Base-by-base conservation (phyloP, 1,140 invertebrate species). In the Hestina assimilis region DNA sequence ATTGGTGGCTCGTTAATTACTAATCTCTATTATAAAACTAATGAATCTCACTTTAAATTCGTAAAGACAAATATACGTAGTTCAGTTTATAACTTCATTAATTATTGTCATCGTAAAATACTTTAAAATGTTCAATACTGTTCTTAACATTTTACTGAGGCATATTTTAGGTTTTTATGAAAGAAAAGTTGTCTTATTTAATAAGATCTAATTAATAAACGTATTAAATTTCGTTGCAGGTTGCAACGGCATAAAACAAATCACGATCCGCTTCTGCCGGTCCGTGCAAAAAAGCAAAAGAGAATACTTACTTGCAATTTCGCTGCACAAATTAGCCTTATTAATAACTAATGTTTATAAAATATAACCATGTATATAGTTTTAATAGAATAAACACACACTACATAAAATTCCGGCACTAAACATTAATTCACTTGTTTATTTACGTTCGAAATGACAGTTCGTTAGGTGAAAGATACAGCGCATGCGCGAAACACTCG, bases 371-470 rank as follows among this genome's bases (percentile, higher is more conserved):
- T 42, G 40, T 41, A 15, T 62, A 38, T 52, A 9, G 21, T 43
- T 19, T 33, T 20, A 35, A 38, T 43, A 48, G 56, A 66, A 64
- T 53, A 58, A 50, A 43, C 56, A 64, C 54, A 63, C 66, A 66
- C 57, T 46, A 47, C 53, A 40, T 59, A 56, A 12, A 64, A 51
- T 62, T 70, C 60, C 66, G 63, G 66, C 68, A 75, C 79, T 68
- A 66, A 77, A 72, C 65, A 66, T 53, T n/a, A n/a, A 67, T 70
- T 38, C 82, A 83, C 77, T 82, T 80, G 76, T 82, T 83, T 86
- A 78, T 86, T 86, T 86, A 86, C 83, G 75, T 81, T 79, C 79
- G 72, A 69, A 72, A 75, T 81, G 77, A 75, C 76, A 77, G 70
- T 78, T 63, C 74, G 71, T 65, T 66, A 48, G 52, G 41, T 35